Conservation (phyloP, 2,113 vertebrate genomes). For the Hippocampus comes region DNA sequence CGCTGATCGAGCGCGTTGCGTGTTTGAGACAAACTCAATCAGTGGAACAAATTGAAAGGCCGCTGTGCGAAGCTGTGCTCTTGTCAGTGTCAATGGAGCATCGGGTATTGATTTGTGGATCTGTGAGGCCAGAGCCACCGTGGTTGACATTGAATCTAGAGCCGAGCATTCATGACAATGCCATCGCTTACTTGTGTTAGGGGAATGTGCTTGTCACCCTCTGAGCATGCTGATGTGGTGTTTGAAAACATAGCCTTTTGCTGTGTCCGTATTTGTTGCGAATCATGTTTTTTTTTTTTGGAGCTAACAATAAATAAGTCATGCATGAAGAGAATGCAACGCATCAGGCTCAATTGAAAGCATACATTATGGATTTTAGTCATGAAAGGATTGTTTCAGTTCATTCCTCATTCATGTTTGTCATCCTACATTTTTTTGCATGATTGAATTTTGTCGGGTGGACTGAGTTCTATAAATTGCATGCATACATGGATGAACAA, state of each 20-base stretch:
- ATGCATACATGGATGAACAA: not conserved
- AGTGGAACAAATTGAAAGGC: constrained; percentile 38
- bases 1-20: not conserved
- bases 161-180: constrained; percentile 12
- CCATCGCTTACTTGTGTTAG: constrained; percentile 6
- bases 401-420: not conserved
- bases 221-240: constrained; percentile 18
- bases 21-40: constrained; percentile 18
- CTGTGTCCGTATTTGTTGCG: not conserved
- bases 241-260: constrained; percentile 3
- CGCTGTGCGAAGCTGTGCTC: constrained; percentile 10
- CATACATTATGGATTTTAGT: not conserved
- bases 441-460: not conserved
- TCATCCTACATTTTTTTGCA: not conserved
- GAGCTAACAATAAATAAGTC: not conserved
- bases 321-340: not conserved
- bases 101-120: constrained; percentile 33
- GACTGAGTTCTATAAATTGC: not conserved
- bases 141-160: constrained; percentile 24
- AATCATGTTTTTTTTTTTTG: not conserved
- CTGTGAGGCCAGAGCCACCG: constrained; percentile 21
- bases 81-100: constrained; percentile 35
- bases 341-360: not conserved
- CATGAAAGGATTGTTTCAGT: not conserved
- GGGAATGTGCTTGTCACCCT: constrained; percentile 5